Conservation (phyloP, 2,113 vertebrate genomes). For the Cervus canadensis region DNA sequence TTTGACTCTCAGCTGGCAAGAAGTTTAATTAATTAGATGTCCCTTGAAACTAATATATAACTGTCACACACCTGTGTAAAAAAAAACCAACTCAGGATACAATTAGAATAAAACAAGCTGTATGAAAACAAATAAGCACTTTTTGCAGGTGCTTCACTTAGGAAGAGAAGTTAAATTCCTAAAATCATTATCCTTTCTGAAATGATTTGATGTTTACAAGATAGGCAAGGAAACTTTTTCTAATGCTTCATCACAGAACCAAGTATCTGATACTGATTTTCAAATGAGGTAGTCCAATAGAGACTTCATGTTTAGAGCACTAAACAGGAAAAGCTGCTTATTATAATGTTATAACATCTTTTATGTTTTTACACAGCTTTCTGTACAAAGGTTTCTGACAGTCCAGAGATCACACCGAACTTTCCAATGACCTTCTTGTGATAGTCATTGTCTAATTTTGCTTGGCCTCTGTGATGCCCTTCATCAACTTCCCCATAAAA, state of each 20-base stretch:
- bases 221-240: background rate
- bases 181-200: background rate
- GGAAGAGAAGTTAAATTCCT: conserved; percentile 13
- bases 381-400: background rate
- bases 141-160: background rate
- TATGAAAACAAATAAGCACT: conserved; percentile 41
- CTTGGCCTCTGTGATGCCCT: background rate
- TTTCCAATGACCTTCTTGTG: background rate
- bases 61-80: conserved; percentile 45
- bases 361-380: background rate
- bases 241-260: background rate
- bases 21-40: conserved; percentile 55
- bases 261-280: background rate
- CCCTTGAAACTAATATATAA: conserved; percentile 26
- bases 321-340: background rate
- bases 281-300: background rate
- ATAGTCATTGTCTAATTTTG: background rate
- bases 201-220: background rate
- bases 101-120: conserved; percentile 38
- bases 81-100: background rate
- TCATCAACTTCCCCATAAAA: too few relatives aligned
- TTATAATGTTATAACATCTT: background rate
- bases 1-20: background rate
- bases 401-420: background rate
- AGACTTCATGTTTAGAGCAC: background rate